Base-by-base conservation (phyloP, 2,797 vertebrate species). In the Sparus aurata region DNA sequence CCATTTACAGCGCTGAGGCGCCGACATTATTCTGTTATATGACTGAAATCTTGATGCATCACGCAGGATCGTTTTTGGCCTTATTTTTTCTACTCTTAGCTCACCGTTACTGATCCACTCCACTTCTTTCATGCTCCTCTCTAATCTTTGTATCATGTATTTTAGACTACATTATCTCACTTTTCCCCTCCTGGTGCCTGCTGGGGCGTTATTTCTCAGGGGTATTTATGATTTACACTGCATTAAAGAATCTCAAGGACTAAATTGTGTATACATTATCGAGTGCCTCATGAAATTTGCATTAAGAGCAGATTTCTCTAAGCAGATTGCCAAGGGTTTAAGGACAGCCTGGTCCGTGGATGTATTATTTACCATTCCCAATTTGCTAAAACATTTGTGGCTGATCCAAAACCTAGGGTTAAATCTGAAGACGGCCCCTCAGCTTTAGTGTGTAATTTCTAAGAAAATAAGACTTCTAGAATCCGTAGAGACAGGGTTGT, bases 11-110 rank as follows among this genome's bases (percentile, higher is more conserved):
- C 63, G 25, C 41, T 18, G 62, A 63, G 9, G 50, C 34, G 72
- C 34, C 1, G 25, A 78, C 65, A 47, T 69, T 75, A 61, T 79
- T 81, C 22, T 50, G 63, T 83, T 41, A 27, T 60, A 53, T 45
- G 20, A 22, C 50, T 65, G 61, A 75, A 82, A 59, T 70, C 34
- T 62, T 65, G 61, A 75, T 64, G 66, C 22, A 58, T 27, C 41
- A n/a, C 12, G 3, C 61, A 60, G 47, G 72, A 66, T 77, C 7
- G 1, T 78, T 67, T 63, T 12, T 25, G 6, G 1, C 18, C 12
- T 25, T 59, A 11, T 27, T 34, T 45, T 57, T 69, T 72, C 49
- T 64, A 59, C 73, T 85, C 49, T 65, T 63, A 58, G 62, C 27
- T 65, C 18, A 59, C 41, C 25, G 17, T 62, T 59, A 64, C 20